Base-by-base conservation (phyloP, 2,797 vertebrate species). In the Balearica regulorum region DNA sequence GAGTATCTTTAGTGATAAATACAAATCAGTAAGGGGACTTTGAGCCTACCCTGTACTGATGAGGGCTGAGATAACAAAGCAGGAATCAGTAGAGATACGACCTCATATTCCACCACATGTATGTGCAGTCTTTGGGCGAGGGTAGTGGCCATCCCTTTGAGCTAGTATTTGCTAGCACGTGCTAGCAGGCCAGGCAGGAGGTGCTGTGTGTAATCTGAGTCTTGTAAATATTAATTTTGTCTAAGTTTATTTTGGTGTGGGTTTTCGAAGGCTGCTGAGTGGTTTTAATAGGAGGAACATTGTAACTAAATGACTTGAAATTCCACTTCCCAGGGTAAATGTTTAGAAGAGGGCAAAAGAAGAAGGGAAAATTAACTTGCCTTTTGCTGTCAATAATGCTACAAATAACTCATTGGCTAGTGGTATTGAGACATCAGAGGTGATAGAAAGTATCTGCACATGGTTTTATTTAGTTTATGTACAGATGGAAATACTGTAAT, bases 61-160 rank as follows among this genome's bases (percentile, higher is more conserved):
- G 46, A 48, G 17, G 37, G 20, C 76, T 60, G 61, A 61, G 71
- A 53, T 46, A 66, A 75, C 2, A 29, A 61, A 51, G 46, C 1
- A 3, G 13, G 21, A 62, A 66, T 89, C 43, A 26, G 24, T 35
- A 65, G 62, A 83, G 41, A n/a, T n/a, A 6, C 18, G 37, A 21
- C 22, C 26, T 91, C 22, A 3, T 65, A 24, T 46, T 89, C 29
- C 35, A 28, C 26, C 0, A 0, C 0, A 1, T 39, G 16, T 33
- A 57, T 35, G 28, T 62, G 24, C 39, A 35, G 33, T 25, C 35
- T 69, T 65, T 83, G 61, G 33, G 44, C 25, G 68, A 62, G 24
- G 13, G n/a, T 21, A 5, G 62, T 17, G 43, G 39, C 66, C 79
- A 33, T 18, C 21, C 11, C 28, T 78, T 68, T 64, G 55, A 65